Evolutionary conservation across 2,113 vertebrate genomes (phyloP).

Genomic region (Gobiocypris rarus): DNA sequence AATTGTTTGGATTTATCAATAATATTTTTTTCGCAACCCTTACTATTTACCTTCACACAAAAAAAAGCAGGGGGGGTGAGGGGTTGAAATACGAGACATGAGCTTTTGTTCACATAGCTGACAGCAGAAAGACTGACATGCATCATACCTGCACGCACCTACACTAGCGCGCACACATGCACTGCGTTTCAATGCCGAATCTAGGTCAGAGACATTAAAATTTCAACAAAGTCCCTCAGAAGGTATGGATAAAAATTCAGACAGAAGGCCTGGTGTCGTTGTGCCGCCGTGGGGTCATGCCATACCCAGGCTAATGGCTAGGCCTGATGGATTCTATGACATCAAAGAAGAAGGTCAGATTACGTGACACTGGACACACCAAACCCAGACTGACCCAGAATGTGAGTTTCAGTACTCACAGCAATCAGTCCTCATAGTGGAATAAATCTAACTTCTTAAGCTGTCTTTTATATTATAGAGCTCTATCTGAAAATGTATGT

Average conservation of each 20-base stretch:
- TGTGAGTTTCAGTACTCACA: background rate
- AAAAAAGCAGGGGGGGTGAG: background rate
- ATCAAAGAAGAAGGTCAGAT: slow-evolving; percentile 11
- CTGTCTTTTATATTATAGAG: background rate
- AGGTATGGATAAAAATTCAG: slow-evolving; percentile 68
- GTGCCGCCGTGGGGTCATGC: slow-evolving; percentile 41
- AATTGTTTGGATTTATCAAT: slow-evolving; percentile 54
- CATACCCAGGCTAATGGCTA: slow-evolving; percentile 44
- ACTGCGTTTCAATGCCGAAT: slow-evolving; percentile 57
- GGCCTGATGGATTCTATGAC: slow-evolving; percentile 1
- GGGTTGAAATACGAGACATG: slow-evolving; percentile 52
- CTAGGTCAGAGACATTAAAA: slow-evolving; percentile 79
- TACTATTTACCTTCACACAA: slow-evolving; percentile 58
- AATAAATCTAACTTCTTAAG: background rate
- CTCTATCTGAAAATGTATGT: slow-evolving; percentile 29
- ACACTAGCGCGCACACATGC: slow-evolving; percentile 32
- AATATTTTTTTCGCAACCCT: slow-evolving; percentile 57
- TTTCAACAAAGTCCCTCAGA: slow-evolving; percentile 72
- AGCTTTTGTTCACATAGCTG: slow-evolving; percentile 64
- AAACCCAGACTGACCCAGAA: background rate
- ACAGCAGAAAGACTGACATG: slow-evolving; percentile 70
- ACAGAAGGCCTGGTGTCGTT: slow-evolving; percentile 51
- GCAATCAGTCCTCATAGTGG: background rate
- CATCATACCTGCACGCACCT: slow-evolving; percentile 50
- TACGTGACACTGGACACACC: background rate